Base-by-base conservation (phyloP, 92 coral and sea anemone species). In the Porites divaricata region DNA sequence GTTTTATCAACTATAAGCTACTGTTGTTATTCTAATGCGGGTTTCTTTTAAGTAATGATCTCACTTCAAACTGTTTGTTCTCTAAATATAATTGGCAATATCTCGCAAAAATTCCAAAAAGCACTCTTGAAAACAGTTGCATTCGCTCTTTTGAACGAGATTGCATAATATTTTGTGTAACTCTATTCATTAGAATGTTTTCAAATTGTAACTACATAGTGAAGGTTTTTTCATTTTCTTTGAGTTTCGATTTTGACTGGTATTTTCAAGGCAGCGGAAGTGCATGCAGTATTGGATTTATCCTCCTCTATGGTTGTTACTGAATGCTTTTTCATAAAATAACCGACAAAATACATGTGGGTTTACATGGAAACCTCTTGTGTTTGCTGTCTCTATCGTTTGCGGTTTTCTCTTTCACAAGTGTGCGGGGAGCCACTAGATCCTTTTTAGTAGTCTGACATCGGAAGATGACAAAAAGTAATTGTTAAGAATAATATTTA, bases 71-170 rank as follows among this genome's bases (percentile, higher is more conserved):
- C 24, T 75, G 66, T 75, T 75, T 75, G 79, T 20, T 75, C 24
- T 19, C 79, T 16, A 57, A 75, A 75, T 41, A 75, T 25, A 54
- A 25, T 75, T 25, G 57, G 57, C 66, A 75, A 54, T 57, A 54
- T 23, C 10, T 22, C 14, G 20, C 26, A 48, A 16, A 62, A 53
- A 57, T 16, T 54, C 15, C 58, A 54, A 54, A 75, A 66, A 45
- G 50, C 56, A 75, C 22, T 23, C 5, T 4, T 5, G n/a, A n/a
- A n/a, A n/a, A 24, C 63, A 35, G 5, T 35, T 35, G 45, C 45
- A 35, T 28, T 28, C 41, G 41, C 41, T 28, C 41, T 28, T 28
- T 28, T 28, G 41, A 28, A 28, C 45, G 45, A 35, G 45, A 35
- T 2, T 35, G 45, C 4, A 35, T 35, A 70, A 70, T n/a, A 19